phyloP scores from a whole-genome alignment of 1,140 invertebrate species.

The Procambarus virginalis region DNA sequence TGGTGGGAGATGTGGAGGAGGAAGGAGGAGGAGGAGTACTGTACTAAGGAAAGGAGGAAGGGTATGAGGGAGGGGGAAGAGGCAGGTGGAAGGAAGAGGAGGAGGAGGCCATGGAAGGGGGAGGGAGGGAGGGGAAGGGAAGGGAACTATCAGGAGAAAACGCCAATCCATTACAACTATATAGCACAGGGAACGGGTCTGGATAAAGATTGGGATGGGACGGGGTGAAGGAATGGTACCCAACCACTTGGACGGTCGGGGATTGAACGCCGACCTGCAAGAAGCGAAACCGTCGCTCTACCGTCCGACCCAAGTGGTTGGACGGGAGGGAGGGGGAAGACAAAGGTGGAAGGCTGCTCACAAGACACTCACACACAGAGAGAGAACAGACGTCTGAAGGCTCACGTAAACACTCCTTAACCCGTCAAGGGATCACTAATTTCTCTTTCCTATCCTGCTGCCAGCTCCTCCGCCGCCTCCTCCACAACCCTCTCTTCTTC shows the following conservation, averaged over 20 bases:
- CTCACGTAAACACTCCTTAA: background rate
- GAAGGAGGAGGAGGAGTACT: background rate
- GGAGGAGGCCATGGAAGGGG: too few relatives aligned
- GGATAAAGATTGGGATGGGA: too few relatives aligned
- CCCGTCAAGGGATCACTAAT: background rate
- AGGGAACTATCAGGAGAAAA: too few relatives aligned
- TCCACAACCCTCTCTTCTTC: background rate
- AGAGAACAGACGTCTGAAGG: background rate
- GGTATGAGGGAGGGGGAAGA: background rate
- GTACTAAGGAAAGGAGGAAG: background rate
- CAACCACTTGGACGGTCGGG: too few relatives aligned
- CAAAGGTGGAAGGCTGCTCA: background rate
- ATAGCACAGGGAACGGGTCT: too few relatives aligned
- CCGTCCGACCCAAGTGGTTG: too few relatives aligned
- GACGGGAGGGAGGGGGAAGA: background rate
- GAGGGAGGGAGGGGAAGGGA: too few relatives aligned
- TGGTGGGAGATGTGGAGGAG: too few relatives aligned
- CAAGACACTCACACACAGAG: background rate
- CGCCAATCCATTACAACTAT: too few relatives aligned
- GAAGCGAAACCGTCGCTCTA: too few relatives aligned
- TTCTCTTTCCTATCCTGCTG: background rate
- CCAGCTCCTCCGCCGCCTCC: background rate
- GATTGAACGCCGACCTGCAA: too few relatives aligned
- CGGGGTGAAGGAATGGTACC: too few relatives aligned
- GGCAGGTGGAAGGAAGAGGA: background rate